These are phyloP conservation scores for Idaea dimidiata DNA, from an alignment of 2,888 invertebrate genomes.

Conservation along the genomic window DNA sequence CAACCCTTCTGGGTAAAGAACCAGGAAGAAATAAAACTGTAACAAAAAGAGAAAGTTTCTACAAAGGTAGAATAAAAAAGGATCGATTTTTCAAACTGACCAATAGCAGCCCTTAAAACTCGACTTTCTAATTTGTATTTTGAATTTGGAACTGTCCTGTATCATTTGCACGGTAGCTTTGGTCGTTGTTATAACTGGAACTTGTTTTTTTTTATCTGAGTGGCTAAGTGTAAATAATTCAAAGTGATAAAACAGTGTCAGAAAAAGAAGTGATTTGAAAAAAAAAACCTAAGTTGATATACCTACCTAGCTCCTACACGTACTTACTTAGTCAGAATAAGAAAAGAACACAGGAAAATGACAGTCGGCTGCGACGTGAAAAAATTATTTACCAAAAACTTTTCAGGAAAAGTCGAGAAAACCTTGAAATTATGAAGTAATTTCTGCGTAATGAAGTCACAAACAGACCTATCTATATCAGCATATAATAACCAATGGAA, in stretches of 20 bases:
- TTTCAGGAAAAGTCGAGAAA: slow-evolving; percentile 10
- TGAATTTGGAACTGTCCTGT: slow-evolving; percentile 45
- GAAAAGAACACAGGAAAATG: not conserved
- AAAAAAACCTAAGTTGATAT: not conserved
- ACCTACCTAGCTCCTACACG: not conserved
- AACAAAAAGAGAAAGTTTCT: slow-evolving; percentile 77
- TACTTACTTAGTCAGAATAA: not conserved
- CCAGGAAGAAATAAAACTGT: slow-evolving; percentile 69
- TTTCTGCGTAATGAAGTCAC: slow-evolving; percentile 12
- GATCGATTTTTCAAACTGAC: slow-evolving; percentile 52
- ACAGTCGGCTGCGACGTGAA: not conserved
- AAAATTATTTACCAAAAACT: slow-evolving; percentile 1
- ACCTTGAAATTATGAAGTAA: slow-evolving; percentile 17
- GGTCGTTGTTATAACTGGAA: slow-evolving; percentile 32
- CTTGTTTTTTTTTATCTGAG: not conserved
- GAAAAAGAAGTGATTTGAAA: not conserved
- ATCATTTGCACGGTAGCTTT: slow-evolving; percentile 66
- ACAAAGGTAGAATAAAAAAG: slow-evolving; percentile 55
- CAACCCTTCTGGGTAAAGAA: slow-evolving; percentile 65
- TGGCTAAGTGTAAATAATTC: not conserved
- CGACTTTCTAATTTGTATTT: slow-evolving; percentile 74
- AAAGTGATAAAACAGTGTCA: not conserved
- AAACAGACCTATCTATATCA: slow-evolving; percentile 9
- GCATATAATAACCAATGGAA: slow-evolving; percentile 17
- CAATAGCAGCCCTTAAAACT: slow-evolving; percentile 53